Evolutionary conservation across 2,797 vertebrate genomes (phyloP).

Genomic region (Malurus splendens): DNA sequence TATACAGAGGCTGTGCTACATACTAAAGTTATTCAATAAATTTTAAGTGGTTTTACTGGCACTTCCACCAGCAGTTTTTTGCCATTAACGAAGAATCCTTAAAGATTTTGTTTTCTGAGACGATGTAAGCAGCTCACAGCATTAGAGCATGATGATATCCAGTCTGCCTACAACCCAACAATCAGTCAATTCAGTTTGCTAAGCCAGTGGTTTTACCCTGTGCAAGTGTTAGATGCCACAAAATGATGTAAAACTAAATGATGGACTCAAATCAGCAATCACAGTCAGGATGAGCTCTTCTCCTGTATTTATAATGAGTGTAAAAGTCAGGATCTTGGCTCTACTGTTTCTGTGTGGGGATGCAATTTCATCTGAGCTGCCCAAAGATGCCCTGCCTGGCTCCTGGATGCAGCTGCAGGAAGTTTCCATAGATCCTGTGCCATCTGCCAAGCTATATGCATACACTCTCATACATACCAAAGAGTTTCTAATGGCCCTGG

Average conservation of each 20-base stretch:
- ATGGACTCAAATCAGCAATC: not conserved
- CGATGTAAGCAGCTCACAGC: not conserved
- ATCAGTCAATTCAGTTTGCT: not conserved
- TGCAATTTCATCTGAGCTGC: not conserved
- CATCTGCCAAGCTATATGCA: not conserved
- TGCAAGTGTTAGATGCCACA: not conserved
- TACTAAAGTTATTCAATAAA: not conserved
- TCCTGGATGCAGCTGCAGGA: not conserved
- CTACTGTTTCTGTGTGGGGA: not conserved
- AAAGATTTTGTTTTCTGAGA: not conserved
- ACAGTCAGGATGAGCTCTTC: not conserved
- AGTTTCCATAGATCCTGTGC: not conserved
- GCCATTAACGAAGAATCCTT: not conserved
- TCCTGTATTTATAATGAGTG: fast-evolving
- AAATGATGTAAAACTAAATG: not conserved
- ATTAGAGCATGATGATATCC: not conserved
- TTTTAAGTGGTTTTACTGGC: not conserved
- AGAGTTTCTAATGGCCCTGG: not conserved
- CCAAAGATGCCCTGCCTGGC: not conserved
- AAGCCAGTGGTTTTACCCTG: not conserved
- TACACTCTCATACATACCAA: not conserved
- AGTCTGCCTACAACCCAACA: not conserved
- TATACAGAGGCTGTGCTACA: not conserved
- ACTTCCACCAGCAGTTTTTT: not conserved
- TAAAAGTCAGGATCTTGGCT: not conserved